Conservation (phyloP, 1,140 invertebrate genomes). For the Aphidius gifuensis region DNA sequence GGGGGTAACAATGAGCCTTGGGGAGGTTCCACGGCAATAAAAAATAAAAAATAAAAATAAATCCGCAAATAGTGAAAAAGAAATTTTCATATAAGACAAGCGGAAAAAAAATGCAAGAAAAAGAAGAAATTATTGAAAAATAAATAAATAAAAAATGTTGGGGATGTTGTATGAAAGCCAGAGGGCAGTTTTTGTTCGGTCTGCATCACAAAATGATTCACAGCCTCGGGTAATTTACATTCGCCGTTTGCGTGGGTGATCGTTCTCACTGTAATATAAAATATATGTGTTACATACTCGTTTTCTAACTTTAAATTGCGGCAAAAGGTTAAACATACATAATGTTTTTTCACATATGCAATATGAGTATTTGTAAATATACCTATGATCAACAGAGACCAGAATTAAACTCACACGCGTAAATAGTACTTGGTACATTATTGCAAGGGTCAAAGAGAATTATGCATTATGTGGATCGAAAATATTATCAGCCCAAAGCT, state of each 20-base stretch:
- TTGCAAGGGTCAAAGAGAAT: constrained; percentile 12
- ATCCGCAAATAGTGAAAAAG: too few species aligned
- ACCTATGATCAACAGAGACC: not conserved
- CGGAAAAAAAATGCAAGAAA: too few species aligned
- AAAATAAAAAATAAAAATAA: too few species aligned
- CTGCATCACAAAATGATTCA: constrained; percentile 52
- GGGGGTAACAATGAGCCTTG: too few species aligned
- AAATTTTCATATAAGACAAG: too few species aligned
- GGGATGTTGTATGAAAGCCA: constrained; percentile 33
- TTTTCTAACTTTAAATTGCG: constrained; percentile 21
- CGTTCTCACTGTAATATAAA: constrained; percentile 34
- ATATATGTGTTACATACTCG: constrained; percentile 30
- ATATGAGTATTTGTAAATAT: constrained; percentile 3
- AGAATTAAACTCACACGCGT: too few species aligned
- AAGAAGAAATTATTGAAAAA: too few species aligned
- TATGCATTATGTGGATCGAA: constrained; percentile 6
- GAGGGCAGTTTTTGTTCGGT: constrained; percentile 26
- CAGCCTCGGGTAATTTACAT: constrained; percentile 54
- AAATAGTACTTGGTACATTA: not conserved
- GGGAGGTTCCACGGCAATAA: too few species aligned
- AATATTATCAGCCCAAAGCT: not conserved
- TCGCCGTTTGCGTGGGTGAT: constrained; percentile 53
- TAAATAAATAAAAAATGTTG: constrained; percentile 9
- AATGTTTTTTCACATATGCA: too few species aligned
- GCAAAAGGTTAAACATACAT: too few species aligned